Evolutionary conservation across 2,888 invertebrate genomes (phyloP), one percentile per base, ranked within the genome.

Genomic region (Chloromyia formosa): DNA sequence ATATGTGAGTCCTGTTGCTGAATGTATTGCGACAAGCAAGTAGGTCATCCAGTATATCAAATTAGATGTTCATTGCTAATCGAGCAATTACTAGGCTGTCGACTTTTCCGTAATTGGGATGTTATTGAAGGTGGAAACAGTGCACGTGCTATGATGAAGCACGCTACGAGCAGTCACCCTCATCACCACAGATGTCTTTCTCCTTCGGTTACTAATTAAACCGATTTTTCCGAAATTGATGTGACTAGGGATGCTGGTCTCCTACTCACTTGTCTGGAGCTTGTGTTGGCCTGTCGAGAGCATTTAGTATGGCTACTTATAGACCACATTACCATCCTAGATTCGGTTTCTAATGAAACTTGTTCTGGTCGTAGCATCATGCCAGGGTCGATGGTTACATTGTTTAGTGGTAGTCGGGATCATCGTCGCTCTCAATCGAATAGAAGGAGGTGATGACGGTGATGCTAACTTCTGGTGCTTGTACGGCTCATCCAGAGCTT

Each of bases 131-230:
- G 49, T 12, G 49, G 49, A 10, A 49, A n/a, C 49, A 12, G 49
- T 3, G 2, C 12, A 49, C 27, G 27, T n/a, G 27, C 23, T 27
- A 22, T 60, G 27, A 60, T 60, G 20, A 10, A 60, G 23, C 60
- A n/a, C 27, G 23, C 12, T 60, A n/a, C 14, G n/a, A 60, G 10
- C 56, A 20, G 49, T 49, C 12, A 12, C 12, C 3, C 49, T 49
- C 49, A 49, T n/a, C n/a, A n/a, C n/a, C n/a, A n/a, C n/a, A 49
- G 3, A 49, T n/a, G 23, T 60, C 60, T 7, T 22, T 7, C 23
- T 60, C 27, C 60, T 49, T 49, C 12, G 12, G 27, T n/a, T n/a
- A 23, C 60, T 60, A 60, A 60, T 60, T 60, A 60, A 60, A 60
- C 60, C 27, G 27, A 23, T 22, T 60, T 60, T 60, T 23, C 27